These are phyloP conservation scores for Percina caprodes DNA, from an alignment of 2,113 vertebrate species.

Conservation along the genomic window DNA sequence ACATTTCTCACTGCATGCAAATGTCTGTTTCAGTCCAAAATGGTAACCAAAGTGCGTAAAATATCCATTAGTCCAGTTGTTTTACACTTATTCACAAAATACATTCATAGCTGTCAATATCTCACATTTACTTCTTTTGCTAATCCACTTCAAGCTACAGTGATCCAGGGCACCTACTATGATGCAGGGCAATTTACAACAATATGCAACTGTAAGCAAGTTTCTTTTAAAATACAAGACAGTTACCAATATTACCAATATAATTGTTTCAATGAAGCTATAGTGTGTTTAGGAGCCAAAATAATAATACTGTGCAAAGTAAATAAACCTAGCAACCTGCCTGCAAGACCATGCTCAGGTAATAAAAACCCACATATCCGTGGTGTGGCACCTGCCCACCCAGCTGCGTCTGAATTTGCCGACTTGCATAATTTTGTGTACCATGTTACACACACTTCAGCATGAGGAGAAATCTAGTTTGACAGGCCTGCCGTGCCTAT, in stretches of 20 bases:
- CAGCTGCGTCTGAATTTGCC: not conserved
- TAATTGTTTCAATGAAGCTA: not conserved
- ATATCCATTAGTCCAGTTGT: too few relatives aligned
- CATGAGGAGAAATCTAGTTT: not conserved
- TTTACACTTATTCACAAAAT: not conserved
- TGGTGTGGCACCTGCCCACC: not conserved
- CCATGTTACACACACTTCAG: not conserved
- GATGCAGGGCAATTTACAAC: too few relatives aligned
- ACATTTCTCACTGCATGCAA: too few relatives aligned
- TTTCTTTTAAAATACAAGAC: not conserved
- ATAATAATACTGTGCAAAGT: not conserved
- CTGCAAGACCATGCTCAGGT: not conserved
- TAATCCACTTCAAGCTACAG: not conserved
- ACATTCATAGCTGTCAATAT: not conserved
- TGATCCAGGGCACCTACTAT: too few relatives aligned
- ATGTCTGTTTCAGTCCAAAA: too few relatives aligned
- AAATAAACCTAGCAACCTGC: not conserved
- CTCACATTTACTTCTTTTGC: not conserved
- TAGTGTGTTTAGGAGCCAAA: not conserved
- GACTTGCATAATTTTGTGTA: not conserved
- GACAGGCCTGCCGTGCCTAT: not conserved
- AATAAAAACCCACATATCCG: not conserved
- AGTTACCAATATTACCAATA: not conserved
- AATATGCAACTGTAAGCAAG: too few relatives aligned
- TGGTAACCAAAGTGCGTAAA: too few relatives aligned